Base-by-base conservation (phyloP, 2,797 vertebrate genomes). In the Rallus crepitans region DNA sequence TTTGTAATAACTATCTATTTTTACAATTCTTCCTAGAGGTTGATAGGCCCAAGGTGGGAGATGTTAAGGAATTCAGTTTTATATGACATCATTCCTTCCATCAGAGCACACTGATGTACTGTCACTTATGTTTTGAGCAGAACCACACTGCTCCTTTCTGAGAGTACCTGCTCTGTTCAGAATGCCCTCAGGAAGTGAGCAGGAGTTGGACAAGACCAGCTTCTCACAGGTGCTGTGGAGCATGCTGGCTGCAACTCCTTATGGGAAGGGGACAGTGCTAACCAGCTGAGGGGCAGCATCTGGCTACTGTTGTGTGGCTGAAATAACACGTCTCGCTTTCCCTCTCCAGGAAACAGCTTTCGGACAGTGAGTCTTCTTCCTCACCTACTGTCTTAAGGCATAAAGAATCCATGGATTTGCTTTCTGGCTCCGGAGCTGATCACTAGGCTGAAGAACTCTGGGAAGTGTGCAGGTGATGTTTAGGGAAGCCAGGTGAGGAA, bases 381-480 rank as follows among this genome's bases (percentile, higher is more conserved):
- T 84, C 47, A 40, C 11, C 16, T 52, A 20, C n/a, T 64, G 23
- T 28, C 88, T 33, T 40, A 47, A 93, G 83, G 57, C 39, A 42
- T 35, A 64, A 82, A 47, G 3, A 24, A 48, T 59, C 1, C 0
- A 16, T 75, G 65, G 35, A 30, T 87, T 84, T 84, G 27, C 60
- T 84, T 91, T 83, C 65, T 8, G 31, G 17, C 52, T 70, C 42
- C 52, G 50, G 48, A 85, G 57, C 20, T 6, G 20, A 8, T 63
- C n/a, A 28, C 28, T 28, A 6, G 5, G 6, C 13, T 42, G 42
- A 79, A 76, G 30, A 70, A 14, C 30, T 71, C 0, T 48, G 0
- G 19, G 8, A 57, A 53, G 35, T 3, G 2, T 39, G 35, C 55
- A 56, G 45, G 20, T 55, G 42, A 37, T 42, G 24, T 86, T 85